These are phyloP conservation scores for Ciconia boyciana DNA, from an alignment of 2,113 vertebrate species.

Conservation along the genomic window DNA sequence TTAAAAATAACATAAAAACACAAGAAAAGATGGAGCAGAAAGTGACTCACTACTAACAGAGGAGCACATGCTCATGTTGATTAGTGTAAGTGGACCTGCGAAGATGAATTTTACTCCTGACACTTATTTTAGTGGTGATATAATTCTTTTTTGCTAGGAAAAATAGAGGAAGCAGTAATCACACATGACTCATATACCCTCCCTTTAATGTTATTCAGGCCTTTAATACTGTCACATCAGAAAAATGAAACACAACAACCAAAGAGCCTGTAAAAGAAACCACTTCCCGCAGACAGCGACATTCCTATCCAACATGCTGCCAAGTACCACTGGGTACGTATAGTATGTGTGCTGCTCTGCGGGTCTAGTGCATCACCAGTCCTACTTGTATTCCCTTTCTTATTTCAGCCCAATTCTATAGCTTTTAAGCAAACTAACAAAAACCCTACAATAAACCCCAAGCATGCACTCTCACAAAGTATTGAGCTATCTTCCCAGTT, in stretches of 20 bases:
- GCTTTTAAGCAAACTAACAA: background rate
- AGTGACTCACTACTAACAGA: background rate
- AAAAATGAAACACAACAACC: background rate
- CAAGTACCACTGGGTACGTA: accelerated
- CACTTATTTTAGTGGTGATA: background rate
- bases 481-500: background rate
- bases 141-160: background rate
- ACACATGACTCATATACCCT: background rate
- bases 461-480: background rate
- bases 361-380: background rate
- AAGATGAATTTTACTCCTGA: background rate
- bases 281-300: background rate
- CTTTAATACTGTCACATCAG: background rate
- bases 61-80: background rate
- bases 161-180: background rate
- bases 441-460: background rate
- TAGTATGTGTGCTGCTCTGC: background rate
- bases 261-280: background rate
- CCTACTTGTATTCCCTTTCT: background rate
- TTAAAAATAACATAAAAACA: background rate
- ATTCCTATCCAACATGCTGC: background rate
- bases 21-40: background rate
- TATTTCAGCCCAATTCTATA: background rate
- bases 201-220: background rate
- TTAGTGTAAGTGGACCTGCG: background rate